Percentiles rank a stretch among this genome's conserved stretches.
Evolutionary conservation across 35 echinoderm and acorn worm genomes (phyloP).

Genomic region (Ophioderma brevispina): DNA sequence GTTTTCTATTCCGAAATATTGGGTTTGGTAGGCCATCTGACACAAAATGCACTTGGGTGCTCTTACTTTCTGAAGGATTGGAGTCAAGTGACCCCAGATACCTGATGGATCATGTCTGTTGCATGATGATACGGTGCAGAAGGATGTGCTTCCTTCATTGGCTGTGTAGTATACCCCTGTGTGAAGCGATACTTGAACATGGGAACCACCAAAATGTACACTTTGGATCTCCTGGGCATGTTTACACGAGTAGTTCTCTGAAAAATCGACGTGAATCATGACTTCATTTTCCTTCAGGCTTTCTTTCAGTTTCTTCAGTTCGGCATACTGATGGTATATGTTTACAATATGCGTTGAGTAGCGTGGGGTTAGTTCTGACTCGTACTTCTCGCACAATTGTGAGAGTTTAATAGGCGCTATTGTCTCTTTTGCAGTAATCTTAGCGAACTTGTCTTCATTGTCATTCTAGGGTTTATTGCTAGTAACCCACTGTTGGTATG

Average conservation of each 20-base stretch:
- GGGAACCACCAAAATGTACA: conserved; percentile 36
- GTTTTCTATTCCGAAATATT: conserved; percentile 40
- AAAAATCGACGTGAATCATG: conserved; percentile 4
- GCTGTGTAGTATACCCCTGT: neutral
- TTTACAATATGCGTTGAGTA: conserved; percentile 12
- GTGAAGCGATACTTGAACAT: conserved; percentile 17
- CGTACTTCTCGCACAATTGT: neutral
- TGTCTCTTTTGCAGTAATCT: neutral
- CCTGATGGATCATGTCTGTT: conserved; percentile 13
- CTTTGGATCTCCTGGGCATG: conserved; percentile 40
- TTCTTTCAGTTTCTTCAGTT: neutral
- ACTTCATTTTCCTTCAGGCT: neutral
- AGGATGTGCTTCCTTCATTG: neutral
- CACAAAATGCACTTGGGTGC: conserved; percentile 32
- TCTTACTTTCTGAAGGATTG: neutral
- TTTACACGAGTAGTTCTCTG: conserved; percentile 34
- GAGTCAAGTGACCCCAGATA: neutral
- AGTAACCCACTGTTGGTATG: neutral
- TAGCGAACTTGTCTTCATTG: neutral
- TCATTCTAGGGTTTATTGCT: neutral
- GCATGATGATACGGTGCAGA: neutral
- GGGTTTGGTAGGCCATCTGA: no score
- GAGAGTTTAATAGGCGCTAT: neutral
- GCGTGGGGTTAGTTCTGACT: neutral
- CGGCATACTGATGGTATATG: conserved; percentile 39